phyloP scores from a whole-genome alignment of 2,888 invertebrate species.

The Pachydiplax longipennis region DNA sequence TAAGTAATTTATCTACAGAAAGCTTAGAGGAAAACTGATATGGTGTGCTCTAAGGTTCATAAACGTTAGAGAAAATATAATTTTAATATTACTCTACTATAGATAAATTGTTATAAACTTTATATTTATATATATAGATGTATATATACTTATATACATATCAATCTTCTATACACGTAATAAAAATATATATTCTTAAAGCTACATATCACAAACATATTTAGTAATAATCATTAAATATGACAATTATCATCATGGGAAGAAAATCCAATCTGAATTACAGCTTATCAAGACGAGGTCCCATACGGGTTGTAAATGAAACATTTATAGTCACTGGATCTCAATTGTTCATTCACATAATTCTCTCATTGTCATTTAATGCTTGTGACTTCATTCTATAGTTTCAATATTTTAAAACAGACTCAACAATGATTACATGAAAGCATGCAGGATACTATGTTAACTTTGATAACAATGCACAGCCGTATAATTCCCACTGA shows the following conservation, averaged over 20 bases:
- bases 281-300: neutral
- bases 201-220: slow-evolving; percentile 44
- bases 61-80: slow-evolving; percentile 6
- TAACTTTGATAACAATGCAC: slow-evolving; percentile 30
- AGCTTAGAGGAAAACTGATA: slow-evolving; percentile 32
- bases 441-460: slow-evolving; percentile 29
- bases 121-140: neutral
- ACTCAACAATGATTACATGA: slow-evolving; percentile 10
- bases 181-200: slow-evolving; percentile 43
- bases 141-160: neutral
- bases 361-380: neutral
- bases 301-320: neutral
- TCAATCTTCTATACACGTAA: slow-evolving; percentile 17
- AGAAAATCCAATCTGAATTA: neutral
- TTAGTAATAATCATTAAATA: slow-evolving; percentile 5
- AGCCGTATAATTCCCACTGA: slow-evolving; percentile 19
- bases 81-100: slow-evolving; percentile 4
- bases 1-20: slow-evolving; percentile 2
- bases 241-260: neutral
- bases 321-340: neutral
- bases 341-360: neutral
- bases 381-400: neutral
- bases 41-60: slow-evolving; percentile 14
- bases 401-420: neutral
- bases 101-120: neutral